Conservation (phyloP, 2,797 vertebrate genomes). For the Adelosebastes latens region DNA sequence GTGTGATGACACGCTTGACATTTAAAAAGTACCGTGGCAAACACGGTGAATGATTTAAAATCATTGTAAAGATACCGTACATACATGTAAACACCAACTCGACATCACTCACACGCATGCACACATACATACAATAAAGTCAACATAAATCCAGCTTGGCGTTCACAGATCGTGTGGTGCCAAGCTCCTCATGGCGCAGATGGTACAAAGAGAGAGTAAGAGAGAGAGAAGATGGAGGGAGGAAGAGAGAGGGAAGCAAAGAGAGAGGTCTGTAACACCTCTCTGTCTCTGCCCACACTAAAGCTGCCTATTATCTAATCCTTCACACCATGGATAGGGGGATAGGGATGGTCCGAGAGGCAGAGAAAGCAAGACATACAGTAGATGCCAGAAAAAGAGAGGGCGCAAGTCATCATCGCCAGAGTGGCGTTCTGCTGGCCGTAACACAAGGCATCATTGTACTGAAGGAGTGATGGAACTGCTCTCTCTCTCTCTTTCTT, state of each 20-base stretch:
- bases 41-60: neutral
- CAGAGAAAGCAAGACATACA: slow-evolving; percentile 67
- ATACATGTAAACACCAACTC: neutral
- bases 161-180: slow-evolving; percentile 66
- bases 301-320: slow-evolving; percentile 84
- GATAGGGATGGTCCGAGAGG: slow-evolving; percentile 50
- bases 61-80: neutral
- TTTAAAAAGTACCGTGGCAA: slow-evolving; percentile 9
- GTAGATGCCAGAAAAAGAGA: slow-evolving; percentile 60
- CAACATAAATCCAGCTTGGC: slow-evolving; percentile 47
- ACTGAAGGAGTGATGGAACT: slow-evolving; percentile 40
- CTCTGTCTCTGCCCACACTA: slow-evolving; percentile 81
- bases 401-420: slow-evolving; percentile 45
- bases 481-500: slow-evolving; percentile 30
- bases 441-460: slow-evolving; percentile 76
- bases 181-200: slow-evolving; percentile 78
- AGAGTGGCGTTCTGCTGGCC: slow-evolving; percentile 37
- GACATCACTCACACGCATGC: neutral
- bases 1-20: slow-evolving; percentile 30
- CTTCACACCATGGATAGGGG: slow-evolving; percentile 64
- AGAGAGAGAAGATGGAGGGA: slow-evolving; percentile 48
- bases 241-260: slow-evolving; percentile 48
- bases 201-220: slow-evolving; percentile 61
- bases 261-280: slow-evolving; percentile 80
- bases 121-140: slow-evolving; percentile 3